Evolutionary conservation across 2,888 invertebrate genomes (phyloP).

Genomic region (Trilocha varians): DNA sequence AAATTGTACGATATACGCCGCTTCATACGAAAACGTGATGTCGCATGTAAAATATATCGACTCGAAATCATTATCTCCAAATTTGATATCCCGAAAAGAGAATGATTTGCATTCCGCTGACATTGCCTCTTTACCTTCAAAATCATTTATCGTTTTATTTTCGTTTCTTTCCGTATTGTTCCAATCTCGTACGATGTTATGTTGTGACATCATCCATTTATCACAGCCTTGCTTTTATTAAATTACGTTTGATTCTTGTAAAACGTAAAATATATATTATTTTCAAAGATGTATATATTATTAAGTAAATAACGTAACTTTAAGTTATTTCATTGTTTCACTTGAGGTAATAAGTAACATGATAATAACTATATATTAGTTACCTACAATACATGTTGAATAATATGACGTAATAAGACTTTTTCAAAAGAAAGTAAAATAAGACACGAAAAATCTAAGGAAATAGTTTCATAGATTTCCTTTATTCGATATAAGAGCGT

Average conservation of each 20-base stretch:
- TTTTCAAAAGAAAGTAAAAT: neutral
- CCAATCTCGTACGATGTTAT: conserved; percentile 7
- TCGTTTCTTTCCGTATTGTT: neutral
- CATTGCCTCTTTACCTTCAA: neutral
- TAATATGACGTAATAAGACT: neutral
- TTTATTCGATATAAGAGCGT: conserved; percentile 19
- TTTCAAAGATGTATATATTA: too few relatives aligned
- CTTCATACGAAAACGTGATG: conserved; percentile 8
- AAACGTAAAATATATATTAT: too few relatives aligned
- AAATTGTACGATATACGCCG: conserved; percentile 19
- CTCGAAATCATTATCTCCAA: conserved; percentile 28
- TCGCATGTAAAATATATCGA: conserved; percentile 16
- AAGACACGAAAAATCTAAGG: conserved; percentile 7
- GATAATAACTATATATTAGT: too few relatives aligned
- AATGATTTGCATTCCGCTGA: conserved; percentile 8
- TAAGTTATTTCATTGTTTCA: too few relatives aligned
- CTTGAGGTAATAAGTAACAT: too few relatives aligned
- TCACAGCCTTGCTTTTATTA: neutral
- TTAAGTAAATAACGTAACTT: too few relatives aligned
- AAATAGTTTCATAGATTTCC: conserved; percentile 18
- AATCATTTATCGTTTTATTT: conserved; percentile 8
- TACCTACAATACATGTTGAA: too few relatives aligned
- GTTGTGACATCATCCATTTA: neutral
- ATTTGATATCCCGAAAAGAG: conserved; percentile 20
- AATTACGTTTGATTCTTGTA: neutral